phyloP scores from a whole-genome alignment of 1,140 invertebrate genomes.

The Plectrocnemia conspersa region DNA sequence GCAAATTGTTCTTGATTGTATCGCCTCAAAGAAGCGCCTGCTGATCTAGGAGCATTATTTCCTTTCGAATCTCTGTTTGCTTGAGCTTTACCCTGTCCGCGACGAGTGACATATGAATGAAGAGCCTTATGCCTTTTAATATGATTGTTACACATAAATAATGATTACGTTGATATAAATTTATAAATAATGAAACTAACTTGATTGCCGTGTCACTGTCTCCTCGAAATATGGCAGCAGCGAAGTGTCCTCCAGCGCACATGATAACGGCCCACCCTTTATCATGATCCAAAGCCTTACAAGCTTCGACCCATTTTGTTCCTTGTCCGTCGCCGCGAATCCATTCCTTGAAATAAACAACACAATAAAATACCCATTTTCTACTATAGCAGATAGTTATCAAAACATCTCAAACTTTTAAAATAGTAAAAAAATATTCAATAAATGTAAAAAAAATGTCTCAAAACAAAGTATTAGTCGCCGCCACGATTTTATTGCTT shows the following conservation, averaged over 20 bases:
- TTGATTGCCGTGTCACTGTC: conserved; percentile 39
- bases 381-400: too few species aligned
- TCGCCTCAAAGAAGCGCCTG: conserved; percentile 73
- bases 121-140: conserved; percentile 70
- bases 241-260: conserved; percentile 83
- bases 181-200: conserved; percentile 14
- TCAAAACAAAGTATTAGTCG: too few species aligned
- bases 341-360: too few species aligned
- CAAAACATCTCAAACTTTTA: too few species aligned
- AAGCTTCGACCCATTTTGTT: conserved; percentile 43
- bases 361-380: too few species aligned
- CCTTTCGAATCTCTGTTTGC: conserved; percentile 63
- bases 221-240: conserved; percentile 74
- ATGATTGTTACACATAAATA: too few species aligned
- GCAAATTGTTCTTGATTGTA: conserved; percentile 70
- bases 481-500: too few species aligned
- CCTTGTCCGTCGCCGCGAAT: conserved; percentile 48
- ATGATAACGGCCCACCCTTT: conserved; percentile 69
- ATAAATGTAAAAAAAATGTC: too few species aligned
- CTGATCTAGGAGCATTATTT: conserved; percentile 65
- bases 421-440: too few species aligned
- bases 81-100: conserved; percentile 79
- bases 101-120: conserved; percentile 79
- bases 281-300: conserved; percentile 38
- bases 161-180: conserved; percentile 4